Base-by-base conservation (phyloP, 2,888 invertebrate species). In the Idaea straminata region DNA sequence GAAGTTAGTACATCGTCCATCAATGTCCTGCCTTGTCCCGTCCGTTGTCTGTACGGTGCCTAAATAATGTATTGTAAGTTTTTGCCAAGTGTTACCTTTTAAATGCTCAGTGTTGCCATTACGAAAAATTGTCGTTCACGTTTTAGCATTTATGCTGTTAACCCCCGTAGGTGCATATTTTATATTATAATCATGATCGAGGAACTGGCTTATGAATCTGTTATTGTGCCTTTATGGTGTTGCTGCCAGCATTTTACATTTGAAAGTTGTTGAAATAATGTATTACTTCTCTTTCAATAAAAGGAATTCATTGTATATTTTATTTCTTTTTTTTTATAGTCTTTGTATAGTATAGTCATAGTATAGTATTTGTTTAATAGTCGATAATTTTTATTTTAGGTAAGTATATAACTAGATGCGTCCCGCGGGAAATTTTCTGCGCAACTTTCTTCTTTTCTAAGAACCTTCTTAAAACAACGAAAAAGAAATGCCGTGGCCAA, bases 221-320 rank as follows among this genome's bases (percentile, higher is more conserved):
- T 64, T 61, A 60, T 75, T 81, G 87, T 89, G 89, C 88, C 89
- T 90, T 89, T 76, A 64, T 78, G 69, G 71, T 76, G 10, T 80
- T 86, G 85, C 86, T 83, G 79, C 80, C 79, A 74, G 76, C 76
- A 73, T 77, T 83, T 83, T 83, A 83, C 82, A 83, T 80, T 70
- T 72, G 80, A 77, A 76, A 79, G 83, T 84, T 85, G 84, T 86
- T 86, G 83, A 82, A 77, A 78, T 78, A 25, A 10, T 81, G 83
- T 82, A 83, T 74, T 82, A 84, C 85, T 85, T 86, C 85, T 87
- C 82, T 66, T 82, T 70, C 69, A 89, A 88, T 90, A 88, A 89
- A 82, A 86, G 83, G 86, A 86, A 87, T 91, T 89, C 88, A 90
- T 88, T 91, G 89, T 84, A 83, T 69, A 69, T 57, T 66, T 62